Evolutionary conservation across 92 coral and sea anemone genomes (phyloP), one percentile per base, ranked within the genome.

Genomic region (Pocillopora meandrina): DNA sequence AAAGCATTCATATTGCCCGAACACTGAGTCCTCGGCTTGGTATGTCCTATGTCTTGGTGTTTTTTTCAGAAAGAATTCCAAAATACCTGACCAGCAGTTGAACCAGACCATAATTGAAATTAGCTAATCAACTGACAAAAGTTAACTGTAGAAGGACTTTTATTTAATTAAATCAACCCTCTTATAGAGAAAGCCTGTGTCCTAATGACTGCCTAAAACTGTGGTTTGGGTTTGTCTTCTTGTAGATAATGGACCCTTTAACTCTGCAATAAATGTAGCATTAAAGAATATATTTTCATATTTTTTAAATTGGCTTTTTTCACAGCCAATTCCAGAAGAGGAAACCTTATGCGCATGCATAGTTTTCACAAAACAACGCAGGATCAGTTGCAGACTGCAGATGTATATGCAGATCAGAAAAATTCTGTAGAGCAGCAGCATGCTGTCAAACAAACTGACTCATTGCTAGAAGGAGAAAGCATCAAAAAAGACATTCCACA

Each of bases 1-100:
- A 94, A 76, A 94, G 95, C 72, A 90, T 87, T 76, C 91, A 90
- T 34, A 71, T 92, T 63, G 88, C 93, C 42, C 80, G 84, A 74
- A 79, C 84, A 47, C 47, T 85, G 35, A 94, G 98, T 58, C 95
- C 98, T 5, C 71, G 85, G 74, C 88, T 92, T 47, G 95, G 98
- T 94, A 76, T 77, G 91, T 66, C 62, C 11, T 26, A 26, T 26
- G 31, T 59, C 58, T 23, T 9, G 71, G 61, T 9, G 13, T 57
- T 23, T 17, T 15, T 68, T 35, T 26, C 31, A 18, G 79, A 42
- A 1, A 42, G 52, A 42, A 42, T 42, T 19, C 55, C 18, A 52
- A 35, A n/a, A 42, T 74, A 12, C 49, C 16, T 49, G 63, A 57
- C 8, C 9, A 9, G 55, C 0, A 20, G 17, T 52, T 33, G 18